A percentile compares a stretch with the other conserved stretches of the same genome.
These are phyloP conservation scores for Drosophila eohydei DNA, from an alignment of 2,888 invertebrate genomes.

Conservation along the genomic window DNA sequence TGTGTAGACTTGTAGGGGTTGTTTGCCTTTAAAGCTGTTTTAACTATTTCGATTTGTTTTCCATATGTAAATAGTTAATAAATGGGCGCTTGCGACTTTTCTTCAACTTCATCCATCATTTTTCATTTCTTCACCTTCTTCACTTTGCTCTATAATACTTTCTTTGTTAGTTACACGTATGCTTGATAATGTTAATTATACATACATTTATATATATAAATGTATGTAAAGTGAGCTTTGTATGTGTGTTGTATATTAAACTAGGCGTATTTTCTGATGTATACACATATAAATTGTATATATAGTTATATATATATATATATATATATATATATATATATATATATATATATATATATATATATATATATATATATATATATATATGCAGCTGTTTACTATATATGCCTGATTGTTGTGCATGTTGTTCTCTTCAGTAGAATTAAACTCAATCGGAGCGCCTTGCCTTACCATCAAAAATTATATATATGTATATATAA, in stretches of 20 bases:
- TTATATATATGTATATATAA: constrained; percentile 12
- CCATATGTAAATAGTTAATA: constrained; percentile 69
- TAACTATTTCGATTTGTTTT: constrained; percentile 55
- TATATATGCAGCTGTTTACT: constrained; percentile 62
- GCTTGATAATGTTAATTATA: constrained; percentile 74
- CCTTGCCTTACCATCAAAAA: constrained; percentile 50
- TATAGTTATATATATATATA: constrained; percentile 10
- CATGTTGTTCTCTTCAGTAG: constrained; percentile 72
- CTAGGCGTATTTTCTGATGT: constrained; percentile 50
- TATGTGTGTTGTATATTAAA: constrained; percentile 61
- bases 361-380: constrained; percentile 30
- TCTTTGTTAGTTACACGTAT: constrained; percentile 76
- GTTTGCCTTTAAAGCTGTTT: constrained; percentile 74
- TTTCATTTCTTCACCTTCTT: constrained; percentile 29
- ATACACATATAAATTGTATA: constrained; percentile 53
- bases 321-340: constrained; percentile 54
- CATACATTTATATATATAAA: constrained; percentile 48
- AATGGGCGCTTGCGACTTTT: constrained; percentile 77
- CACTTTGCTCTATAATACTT: constrained; percentile 69
- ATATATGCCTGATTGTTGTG: constrained; percentile 81
- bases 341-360: constrained; percentile 24
- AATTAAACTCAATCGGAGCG: constrained; percentile 66
- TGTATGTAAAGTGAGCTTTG: constrained; percentile 51
- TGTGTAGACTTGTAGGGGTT: constrained; percentile 40
- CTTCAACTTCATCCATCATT: constrained; percentile 41